Evolutionary conservation across 1,140 invertebrate species (phyloP).

Genomic region (Chlorops oryzae): DNA sequence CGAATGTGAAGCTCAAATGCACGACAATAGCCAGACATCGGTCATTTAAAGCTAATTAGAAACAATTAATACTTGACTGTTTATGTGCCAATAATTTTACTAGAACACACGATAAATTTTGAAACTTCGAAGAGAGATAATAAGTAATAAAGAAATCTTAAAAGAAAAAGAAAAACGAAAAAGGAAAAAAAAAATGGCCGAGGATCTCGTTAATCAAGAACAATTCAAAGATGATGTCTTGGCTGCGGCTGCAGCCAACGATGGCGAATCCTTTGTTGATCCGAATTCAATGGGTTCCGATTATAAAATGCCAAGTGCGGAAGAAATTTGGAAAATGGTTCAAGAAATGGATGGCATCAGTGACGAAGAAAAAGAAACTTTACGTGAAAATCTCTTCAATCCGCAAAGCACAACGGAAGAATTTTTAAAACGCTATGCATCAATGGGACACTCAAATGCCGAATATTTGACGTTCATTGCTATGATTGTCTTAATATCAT

Average conservation of each 20-base stretch:
- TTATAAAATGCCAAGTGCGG: slow-evolving; percentile 49
- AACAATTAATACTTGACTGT: too few relatives aligned
- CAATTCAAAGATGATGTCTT: slow-evolving; percentile 43
- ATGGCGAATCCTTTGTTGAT: slow-evolving; percentile 27
- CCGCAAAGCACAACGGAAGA: slow-evolving; percentile 36
- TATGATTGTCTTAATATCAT: slow-evolving; percentile 36
- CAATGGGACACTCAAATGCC: slow-evolving; percentile 24
- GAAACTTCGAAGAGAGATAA: too few relatives aligned
- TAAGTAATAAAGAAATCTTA: slow-evolving; percentile 14
- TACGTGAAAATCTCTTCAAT: slow-evolving; percentile 50
- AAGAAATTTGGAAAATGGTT: slow-evolving; percentile 54
- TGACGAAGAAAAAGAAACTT: slow-evolving; percentile 51
- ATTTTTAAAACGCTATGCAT: slow-evolving; percentile 28
- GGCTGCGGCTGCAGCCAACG: slow-evolving; percentile 30
- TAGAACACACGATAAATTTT: too few relatives aligned
- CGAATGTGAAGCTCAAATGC: too few relatives aligned
- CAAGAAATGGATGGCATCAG: slow-evolving; percentile 50
- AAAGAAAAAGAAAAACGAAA: slow-evolving; percentile 5
- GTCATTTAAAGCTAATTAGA: too few relatives aligned
- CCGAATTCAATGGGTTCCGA: slow-evolving; percentile 17
- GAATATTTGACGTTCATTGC: slow-evolving; percentile 41
- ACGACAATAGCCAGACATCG: too few relatives aligned
- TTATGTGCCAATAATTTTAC: too few relatives aligned
- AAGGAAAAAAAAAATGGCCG: slow-evolving; percentile 37
- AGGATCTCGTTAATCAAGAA: slow-evolving; percentile 37